Evolutionary conservation across 2,797 vertebrate species (phyloP), one percentile per base, ranked within the genome.

Genomic region (Esox masquinongy): DNA sequence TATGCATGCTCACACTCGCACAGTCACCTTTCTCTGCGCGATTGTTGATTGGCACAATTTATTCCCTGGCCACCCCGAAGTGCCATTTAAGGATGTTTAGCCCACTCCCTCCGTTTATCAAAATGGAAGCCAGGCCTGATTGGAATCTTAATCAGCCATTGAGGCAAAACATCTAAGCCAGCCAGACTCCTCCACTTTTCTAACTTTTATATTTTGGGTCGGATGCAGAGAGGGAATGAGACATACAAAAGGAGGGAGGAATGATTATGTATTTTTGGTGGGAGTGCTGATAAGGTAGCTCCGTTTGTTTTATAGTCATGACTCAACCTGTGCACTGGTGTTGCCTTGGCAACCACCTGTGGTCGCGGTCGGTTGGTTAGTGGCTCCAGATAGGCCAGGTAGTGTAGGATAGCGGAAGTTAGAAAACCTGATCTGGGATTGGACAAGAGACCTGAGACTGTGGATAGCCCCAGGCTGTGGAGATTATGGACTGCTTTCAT

Each of bases 1-100:
- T 70, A 3, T 70, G 22, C 39, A 17, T 70, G 26, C 7, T 34
- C 53, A 71, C 72, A 47, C 47, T 36, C 22, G 34, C 51, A 51
- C 43, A 59, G 49, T 77, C 80, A 79, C 82, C 84, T 88, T 85
- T 83, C 81, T 81, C 84, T 88, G 78, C 87, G 83, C 91, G 87
- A 90, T 89, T 86, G 85, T 87, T 91, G 88, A 93, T 91, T 91
- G 91, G 87, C 89, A 87, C 77, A 87, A 88, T 91, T 86, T 88
- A 90, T 91, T 90, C 89, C 82, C 78, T 74, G 79, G 89, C 84
- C 86, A 87, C 90, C 85, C 88, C 84, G 89, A 88, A 83, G 80
- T 87, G 82, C 86, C 85, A 88, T 92, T 93, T 89, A 87, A 89
- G 85, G 86, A 90, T 89, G 83, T 91, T 90, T 93, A 84, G 82